Evolutionary conservation across 2,797 vertebrate species (phyloP), one percentile per base, ranked within the genome.

Genomic region (Orientallactaga sibirica): DNA sequence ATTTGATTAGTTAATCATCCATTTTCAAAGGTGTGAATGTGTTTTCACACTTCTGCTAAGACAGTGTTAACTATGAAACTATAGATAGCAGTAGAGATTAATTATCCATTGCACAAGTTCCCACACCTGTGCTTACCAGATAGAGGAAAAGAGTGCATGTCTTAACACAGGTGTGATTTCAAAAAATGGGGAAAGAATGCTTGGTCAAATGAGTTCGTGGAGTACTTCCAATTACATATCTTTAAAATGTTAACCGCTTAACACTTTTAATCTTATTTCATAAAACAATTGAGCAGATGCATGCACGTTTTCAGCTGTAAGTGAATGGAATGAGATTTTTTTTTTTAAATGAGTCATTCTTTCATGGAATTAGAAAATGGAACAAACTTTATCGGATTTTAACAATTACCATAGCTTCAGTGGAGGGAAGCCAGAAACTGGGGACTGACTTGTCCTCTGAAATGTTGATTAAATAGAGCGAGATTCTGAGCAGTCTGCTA

Each of bases 51-150:
- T 98, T 98, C 98, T 97, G 95, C 97, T 96, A 98, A 98, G 98
- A 96, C 97, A 96, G 97, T 98, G 98, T 98, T 98, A 98, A 98
- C 98, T 98, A 98, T 98, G 98, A 98, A 98, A 98, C 98, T 98
- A 98, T 98, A 98, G 98, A 98, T 98, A 98, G 98, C 98, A 98
- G 97, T 98, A 97, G 98, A 98, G 98, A 98, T 98, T 98, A 98
- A 98, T 98, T 98, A 98, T 98, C 97, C 98, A 97, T 97, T 91
- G 82, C 98, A 98, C 97, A 97, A 98, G 97, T 98, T 97, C 97
- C 98, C n/a, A 95, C 98, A 98, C 97, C 97, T 98, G 95, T 97
- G 98, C 96, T 97, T 98, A 97, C 96, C 97, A 98, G 97, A 98
- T 97, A 98, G 98, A 98, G 92, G 95, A 96, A 97, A 95, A 96